phyloP scores from a whole-genome alignment of 2,113 vertebrate species.

The Thamnaconus septentrionalis region DNA sequence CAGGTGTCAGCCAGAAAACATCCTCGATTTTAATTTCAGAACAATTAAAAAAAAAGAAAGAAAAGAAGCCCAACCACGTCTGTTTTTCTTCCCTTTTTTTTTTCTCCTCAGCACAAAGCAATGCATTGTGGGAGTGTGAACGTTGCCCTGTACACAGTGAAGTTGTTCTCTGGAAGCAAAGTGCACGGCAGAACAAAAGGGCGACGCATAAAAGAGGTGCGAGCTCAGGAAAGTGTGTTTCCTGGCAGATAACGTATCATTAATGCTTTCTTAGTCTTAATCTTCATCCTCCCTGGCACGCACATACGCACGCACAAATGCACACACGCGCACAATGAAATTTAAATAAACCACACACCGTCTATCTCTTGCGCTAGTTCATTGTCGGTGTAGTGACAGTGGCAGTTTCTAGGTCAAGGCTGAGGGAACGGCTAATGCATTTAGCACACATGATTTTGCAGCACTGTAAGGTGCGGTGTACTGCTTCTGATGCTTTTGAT shows the following conservation, averaged over 20 bases:
- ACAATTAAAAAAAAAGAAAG: not conserved
- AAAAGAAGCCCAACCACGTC: too few relatives aligned
- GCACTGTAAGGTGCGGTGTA: slow-evolving; percentile 11
- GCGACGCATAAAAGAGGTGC: slow-evolving; percentile 34
- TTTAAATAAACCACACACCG: too few relatives aligned
- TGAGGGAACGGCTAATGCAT: slow-evolving; percentile 36
- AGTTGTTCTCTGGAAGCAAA: slow-evolving; percentile 45
- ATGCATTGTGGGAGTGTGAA: slow-evolving; percentile 22
- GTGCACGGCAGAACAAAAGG: slow-evolving; percentile 49
- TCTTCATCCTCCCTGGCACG: too few relatives aligned
- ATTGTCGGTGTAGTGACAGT: slow-evolving; percentile 39
- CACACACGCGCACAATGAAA: not conserved
- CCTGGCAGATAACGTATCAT: slow-evolving; percentile 35
- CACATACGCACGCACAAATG: too few relatives aligned
- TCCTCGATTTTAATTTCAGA: slow-evolving; percentile 17
- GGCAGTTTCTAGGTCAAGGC: slow-evolving; percentile 52
- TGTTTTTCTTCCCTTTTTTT: not conserved
- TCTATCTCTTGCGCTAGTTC: slow-evolving; percentile 23
- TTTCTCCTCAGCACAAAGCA: slow-evolving; percentile 11
- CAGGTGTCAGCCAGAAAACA: not conserved
- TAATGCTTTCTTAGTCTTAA: slow-evolving; percentile 24
- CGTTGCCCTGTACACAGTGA: slow-evolving; percentile 39
- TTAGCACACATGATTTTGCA: slow-evolving; percentile 37
- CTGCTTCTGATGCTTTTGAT: not conserved
- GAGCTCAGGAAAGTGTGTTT: slow-evolving; percentile 39